These are phyloP conservation scores for Anguilla anguilla DNA, from an alignment of 2,797 vertebrate genomes.

Conservation along the genomic window DNA sequence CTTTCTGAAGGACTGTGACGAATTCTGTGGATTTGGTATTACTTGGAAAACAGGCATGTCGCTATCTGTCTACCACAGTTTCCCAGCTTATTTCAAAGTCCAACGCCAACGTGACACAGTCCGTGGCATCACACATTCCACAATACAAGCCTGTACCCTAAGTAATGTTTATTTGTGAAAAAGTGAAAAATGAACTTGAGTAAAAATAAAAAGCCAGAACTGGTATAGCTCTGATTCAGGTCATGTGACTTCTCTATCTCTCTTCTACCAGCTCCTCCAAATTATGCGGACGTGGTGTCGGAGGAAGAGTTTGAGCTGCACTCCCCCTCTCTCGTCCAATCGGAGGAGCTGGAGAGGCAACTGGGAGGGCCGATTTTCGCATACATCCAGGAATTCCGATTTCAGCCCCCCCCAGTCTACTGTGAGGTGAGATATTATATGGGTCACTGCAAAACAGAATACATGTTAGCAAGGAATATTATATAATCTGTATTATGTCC, in stretches of 20 bases:
- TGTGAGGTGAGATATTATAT: conserved; percentile 68
- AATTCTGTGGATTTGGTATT: not conserved
- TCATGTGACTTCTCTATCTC: not conserved
- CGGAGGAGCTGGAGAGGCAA: conserved; percentile 61
- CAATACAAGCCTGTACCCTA: not conserved
- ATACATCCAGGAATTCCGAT: conserved; percentile 76
- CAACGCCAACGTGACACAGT: not conserved
- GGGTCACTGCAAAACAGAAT: not conserved
- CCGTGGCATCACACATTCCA: not conserved
- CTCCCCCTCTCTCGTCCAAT: conserved; percentile 56
- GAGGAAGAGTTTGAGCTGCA: conserved; percentile 74
- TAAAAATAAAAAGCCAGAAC: not conserved
- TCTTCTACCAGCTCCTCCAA: conserved; percentile 71
- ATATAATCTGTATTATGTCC: no score
- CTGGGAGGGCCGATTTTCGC: conserved; percentile 67
- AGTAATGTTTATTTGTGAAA: not conserved
- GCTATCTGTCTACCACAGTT: not conserved
- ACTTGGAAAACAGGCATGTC: not conserved
- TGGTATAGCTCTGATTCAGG: not conserved
- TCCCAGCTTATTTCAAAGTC: not conserved
- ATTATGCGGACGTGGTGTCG: conserved; percentile 78
- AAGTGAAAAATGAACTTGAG: not conserved
- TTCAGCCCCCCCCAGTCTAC: conserved; percentile 81
- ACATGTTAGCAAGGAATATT: not conserved
- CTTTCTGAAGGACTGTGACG: not conserved